Conservation (phyloP, 2,113 vertebrate species). For the Proterorhinus semilunaris region DNA sequence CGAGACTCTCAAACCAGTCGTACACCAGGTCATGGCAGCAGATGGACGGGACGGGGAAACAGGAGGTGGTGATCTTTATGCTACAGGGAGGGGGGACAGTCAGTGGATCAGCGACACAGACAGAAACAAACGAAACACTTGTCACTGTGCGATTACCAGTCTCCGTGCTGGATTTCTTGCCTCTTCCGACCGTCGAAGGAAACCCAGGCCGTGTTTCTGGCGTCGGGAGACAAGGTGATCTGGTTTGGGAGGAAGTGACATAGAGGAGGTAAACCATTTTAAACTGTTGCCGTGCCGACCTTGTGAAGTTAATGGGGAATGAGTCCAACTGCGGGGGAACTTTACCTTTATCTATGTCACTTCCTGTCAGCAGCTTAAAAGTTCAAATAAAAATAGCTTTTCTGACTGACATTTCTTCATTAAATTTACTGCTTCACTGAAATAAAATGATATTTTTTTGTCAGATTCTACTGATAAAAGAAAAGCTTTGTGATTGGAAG, state of each 20-base stretch:
- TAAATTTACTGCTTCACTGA: too few relatives aligned
- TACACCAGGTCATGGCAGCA: constrained; percentile 84
- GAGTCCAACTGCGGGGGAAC: too few relatives aligned
- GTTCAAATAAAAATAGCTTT: too few relatives aligned
- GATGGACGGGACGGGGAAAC: constrained; percentile 80
- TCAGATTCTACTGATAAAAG: too few relatives aligned
- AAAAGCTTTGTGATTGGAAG: too few relatives aligned
- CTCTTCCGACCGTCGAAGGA: constrained; percentile 81
- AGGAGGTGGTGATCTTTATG: constrained; percentile 82
- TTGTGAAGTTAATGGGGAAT: too few relatives aligned
- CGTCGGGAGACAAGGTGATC: constrained; percentile 81
- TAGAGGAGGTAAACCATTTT: too few relatives aligned
- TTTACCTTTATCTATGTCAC: too few relatives aligned
- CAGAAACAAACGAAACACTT: not conserved
- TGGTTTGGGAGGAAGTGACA: constrained; percentile 30
- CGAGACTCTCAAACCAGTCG: constrained; percentile 84
- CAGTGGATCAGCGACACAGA: not conserved
- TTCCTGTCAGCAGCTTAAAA: too few relatives aligned
- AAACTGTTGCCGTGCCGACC: too few relatives aligned
- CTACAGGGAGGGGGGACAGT: constrained; percentile 40
- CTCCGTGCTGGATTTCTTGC: constrained; percentile 81
- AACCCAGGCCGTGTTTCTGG: constrained; percentile 82
- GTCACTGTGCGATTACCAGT: constrained; percentile 63
- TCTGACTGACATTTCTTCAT: too few relatives aligned
- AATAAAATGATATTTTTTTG: too few relatives aligned